These are phyloP conservation scores for Agapostemon virescens DNA, from an alignment of 2,888 invertebrate genomes.

Conservation along the genomic window DNA sequence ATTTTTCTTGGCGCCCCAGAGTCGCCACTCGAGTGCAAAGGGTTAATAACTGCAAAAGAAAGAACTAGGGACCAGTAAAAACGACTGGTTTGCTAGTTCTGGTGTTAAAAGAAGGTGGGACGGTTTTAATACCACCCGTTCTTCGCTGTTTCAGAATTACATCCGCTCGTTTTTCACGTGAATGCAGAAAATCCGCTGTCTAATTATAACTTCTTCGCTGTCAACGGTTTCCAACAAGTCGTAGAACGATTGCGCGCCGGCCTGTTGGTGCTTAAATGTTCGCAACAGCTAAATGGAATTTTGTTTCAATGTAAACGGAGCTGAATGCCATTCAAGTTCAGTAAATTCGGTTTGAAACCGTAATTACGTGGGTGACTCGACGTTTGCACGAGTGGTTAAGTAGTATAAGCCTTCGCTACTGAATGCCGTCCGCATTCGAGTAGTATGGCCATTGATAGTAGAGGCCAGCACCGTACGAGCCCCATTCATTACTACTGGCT, in stretches of 20 bases:
- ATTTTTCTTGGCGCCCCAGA: no score
- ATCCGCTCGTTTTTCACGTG: no score
- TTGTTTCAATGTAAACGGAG: neutral
- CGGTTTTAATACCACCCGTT: no score
- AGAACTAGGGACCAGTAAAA: no score
- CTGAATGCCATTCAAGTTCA: neutral
- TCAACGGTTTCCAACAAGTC: neutral
- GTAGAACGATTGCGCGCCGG: neutral
- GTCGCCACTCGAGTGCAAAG: no score
- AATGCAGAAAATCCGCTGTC: no score
- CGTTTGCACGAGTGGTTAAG: neutral
- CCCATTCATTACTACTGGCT: neutral
- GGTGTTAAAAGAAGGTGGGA: no score
- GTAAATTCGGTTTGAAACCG: neutral
- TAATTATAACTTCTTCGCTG: neutral
- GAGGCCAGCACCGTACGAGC: slow-evolving; percentile 28
- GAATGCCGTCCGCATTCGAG: neutral
- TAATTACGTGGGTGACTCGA: neutral
- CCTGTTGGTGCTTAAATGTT: neutral
- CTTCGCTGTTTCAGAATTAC: no score
- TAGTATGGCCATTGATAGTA: neutral
- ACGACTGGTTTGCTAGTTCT: no score
- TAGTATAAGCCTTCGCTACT: neutral
- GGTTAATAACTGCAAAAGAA: no score
- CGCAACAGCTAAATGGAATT: neutral